phyloP scores from a whole-genome alignment of 37 sponge, comb jelly and placozoan species.

The Eunapius fragilis region DNA sequence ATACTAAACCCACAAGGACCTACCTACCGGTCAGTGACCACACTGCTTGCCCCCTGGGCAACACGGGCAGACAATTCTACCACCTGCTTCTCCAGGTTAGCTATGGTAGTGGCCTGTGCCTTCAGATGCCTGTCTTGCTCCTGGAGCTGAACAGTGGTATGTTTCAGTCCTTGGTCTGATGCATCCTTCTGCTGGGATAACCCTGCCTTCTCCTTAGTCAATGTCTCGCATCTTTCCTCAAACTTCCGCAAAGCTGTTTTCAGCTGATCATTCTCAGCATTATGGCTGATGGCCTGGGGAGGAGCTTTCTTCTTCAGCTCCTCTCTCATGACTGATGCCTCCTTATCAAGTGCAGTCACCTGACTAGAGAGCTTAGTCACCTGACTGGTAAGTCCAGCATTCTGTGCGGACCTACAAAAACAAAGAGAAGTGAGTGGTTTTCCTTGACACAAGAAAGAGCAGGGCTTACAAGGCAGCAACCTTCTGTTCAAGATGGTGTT shows the following conservation, averaged over 20 bases:
- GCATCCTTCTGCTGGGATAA: not conserved
- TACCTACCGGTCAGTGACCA: not conserved
- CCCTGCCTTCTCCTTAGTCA: not conserved
- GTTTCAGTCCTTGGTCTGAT: not conserved
- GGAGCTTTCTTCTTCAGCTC: not conserved
- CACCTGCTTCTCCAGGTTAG: not conserved
- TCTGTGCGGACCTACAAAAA: not conserved
- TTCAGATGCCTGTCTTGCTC: too few relatives aligned
- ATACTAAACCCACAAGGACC: not conserved
- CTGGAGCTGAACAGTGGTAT: not conserved
- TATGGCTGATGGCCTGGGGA: not conserved
- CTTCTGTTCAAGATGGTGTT: not conserved
- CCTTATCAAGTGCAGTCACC: not conserved
- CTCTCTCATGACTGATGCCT: not conserved
- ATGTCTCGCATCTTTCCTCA: not conserved
- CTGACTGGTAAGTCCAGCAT: not conserved
- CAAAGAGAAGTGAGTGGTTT: not conserved
- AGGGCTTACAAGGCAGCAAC: slow-evolving; percentile 1
- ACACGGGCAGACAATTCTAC: not conserved
- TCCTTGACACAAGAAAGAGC: not conserved
- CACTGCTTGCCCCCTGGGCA: not conserved
- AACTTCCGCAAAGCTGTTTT: not conserved
- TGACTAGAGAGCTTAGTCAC: not conserved
- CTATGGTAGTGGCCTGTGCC: not conserved
- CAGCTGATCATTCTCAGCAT: not conserved